These are phyloP conservation scores for Alethe castanea DNA, from an alignment of 2,113 vertebrate species.

Conservation along the genomic window DNA sequence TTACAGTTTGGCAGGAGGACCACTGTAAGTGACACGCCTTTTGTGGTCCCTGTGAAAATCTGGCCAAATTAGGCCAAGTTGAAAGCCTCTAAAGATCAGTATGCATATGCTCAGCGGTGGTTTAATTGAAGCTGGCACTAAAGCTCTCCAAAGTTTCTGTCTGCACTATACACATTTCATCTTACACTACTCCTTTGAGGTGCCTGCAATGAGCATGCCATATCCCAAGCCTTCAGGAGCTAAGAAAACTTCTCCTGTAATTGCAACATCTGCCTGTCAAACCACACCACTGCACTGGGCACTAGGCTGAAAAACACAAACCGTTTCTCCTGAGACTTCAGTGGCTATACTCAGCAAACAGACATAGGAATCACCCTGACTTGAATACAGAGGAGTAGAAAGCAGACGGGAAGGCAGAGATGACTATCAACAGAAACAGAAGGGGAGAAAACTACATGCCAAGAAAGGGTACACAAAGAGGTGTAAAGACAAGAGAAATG, in stretches of 20 bases:
- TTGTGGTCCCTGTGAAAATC: constrained; percentile 30
- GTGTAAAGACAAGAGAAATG: not conserved
- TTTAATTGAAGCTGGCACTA: not conserved
- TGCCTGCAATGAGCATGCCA: not conserved
- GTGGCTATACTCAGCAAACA: not conserved
- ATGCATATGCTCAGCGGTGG: not conserved
- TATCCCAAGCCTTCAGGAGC: not conserved
- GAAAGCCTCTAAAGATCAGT: not conserved
- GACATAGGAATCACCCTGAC: not conserved
- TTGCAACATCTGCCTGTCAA: not conserved
- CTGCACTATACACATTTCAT: not conserved
- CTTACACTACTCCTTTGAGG: not conserved
- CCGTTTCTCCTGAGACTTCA: not conserved
- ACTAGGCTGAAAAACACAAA: not conserved
- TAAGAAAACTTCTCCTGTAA: not conserved
- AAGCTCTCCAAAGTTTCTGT: not conserved
- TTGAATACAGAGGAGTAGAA: not conserved
- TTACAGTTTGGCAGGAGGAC: constrained; percentile 24
- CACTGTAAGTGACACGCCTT: not conserved
- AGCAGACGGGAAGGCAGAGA: constrained; percentile 17
- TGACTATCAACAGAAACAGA: constrained; percentile 15
- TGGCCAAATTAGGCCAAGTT: constrained; percentile 56
- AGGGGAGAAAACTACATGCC: not conserved
- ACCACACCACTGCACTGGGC: not conserved
- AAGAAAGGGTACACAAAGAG: not conserved